These are phyloP conservation scores for Drosophila engyochracea DNA, from an alignment of 2,888 invertebrate genomes.

Conservation along the genomic window DNA sequence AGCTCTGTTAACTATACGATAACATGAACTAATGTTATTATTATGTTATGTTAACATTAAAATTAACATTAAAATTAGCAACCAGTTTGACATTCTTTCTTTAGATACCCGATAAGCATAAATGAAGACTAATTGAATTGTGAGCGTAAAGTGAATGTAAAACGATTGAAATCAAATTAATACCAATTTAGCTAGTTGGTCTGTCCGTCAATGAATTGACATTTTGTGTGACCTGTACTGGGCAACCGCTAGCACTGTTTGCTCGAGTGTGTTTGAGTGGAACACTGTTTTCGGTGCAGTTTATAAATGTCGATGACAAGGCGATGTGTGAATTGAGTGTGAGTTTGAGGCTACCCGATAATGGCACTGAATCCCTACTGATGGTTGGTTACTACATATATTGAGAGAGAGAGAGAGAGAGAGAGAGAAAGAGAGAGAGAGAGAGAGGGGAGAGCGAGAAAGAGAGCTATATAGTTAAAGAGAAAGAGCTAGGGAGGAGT, in stretches of 20 bases:
- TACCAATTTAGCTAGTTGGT: slow-evolving; percentile 17
- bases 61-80: background rate
- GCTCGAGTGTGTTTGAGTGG: slow-evolving; percentile 35
- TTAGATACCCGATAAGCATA: background rate
- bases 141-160: slow-evolving; percentile 4
- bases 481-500: background rate
- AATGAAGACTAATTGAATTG: background rate
- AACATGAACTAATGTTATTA: background rate
- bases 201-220: slow-evolving; percentile 34
- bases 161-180: slow-evolving; percentile 34
- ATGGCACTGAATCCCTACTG: slow-evolving; percentile 21
- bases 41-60: background rate
- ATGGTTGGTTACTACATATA: background rate
- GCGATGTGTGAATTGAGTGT: slow-evolving; percentile 34
- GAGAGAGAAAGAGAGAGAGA: background rate
- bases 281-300: slow-evolving; percentile 72
- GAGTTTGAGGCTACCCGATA: slow-evolving; percentile 37
- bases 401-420: background rate
- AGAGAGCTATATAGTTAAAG: no score
- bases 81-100: background rate
- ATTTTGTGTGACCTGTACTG: slow-evolving; percentile 34
- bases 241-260: background rate
- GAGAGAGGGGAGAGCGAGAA: background rate
- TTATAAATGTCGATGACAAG: slow-evolving; percentile 74
- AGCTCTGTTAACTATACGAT: background rate